Percentiles rank a stretch among this genome's conserved stretches.
These are phyloP conservation scores for Anthonomus grandis DNA, from an alignment of 1,140 invertebrate genomes.

Conservation along the genomic window DNA sequence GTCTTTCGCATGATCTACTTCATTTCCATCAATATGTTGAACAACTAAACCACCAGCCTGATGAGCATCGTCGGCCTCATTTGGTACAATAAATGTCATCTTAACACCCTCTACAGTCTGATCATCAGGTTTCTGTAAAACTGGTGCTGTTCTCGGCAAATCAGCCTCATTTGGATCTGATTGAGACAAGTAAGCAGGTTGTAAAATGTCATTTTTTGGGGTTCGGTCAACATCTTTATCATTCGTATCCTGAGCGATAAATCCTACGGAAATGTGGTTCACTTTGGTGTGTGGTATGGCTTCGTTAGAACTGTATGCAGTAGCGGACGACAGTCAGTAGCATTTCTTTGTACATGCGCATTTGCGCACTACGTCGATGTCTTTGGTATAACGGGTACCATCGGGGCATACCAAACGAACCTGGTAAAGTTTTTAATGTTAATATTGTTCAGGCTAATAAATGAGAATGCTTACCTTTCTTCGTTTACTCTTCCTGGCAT, in stretches of 20 bases:
- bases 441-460: slow-evolving; percentile 1
- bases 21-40: slow-evolving; percentile 31
- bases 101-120: slow-evolving; percentile 24
- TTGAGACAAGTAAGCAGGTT: slow-evolving; percentile 8
- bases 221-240: slow-evolving; percentile 6
- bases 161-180: slow-evolving; percentile 18
- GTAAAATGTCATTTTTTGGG: slow-evolving; percentile 4
- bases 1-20: slow-evolving; percentile 34
- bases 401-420: slow-evolving; percentile 87
- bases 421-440: slow-evolving; percentile 47
- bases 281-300: slow-evolving; percentile 29
- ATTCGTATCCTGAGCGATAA: background rate
- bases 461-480: slow-evolving; percentile 68
- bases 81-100: slow-evolving; percentile 43
- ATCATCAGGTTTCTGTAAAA: slow-evolving; percentile 25
- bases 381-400: slow-evolving; percentile 89
- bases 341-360: slow-evolving; percentile 85
- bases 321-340: slow-evolving; percentile 57
- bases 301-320: slow-evolving; percentile 48
- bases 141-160: slow-evolving; percentile 19
- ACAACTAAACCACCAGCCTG: slow-evolving; percentile 21
- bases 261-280: slow-evolving; percentile 4
- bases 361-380: slow-evolving; percentile 93
- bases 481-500: slow-evolving; percentile 83
- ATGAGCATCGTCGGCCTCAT: slow-evolving; percentile 30